Base-by-base conservation (phyloP, 2,113 vertebrate species). In the Notothenia coriiceps region DNA sequence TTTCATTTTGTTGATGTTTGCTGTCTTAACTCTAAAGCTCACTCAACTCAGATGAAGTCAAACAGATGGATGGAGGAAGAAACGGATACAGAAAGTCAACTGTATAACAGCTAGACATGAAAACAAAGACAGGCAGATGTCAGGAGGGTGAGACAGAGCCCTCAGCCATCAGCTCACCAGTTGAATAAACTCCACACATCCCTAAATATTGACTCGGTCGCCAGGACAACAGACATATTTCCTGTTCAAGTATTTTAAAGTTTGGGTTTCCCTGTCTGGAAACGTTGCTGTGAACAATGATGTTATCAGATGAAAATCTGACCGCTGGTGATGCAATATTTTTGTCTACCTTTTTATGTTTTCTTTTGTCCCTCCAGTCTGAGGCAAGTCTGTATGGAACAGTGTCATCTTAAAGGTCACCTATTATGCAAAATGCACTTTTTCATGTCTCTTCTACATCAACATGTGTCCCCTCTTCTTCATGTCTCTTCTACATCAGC, bases 121-220 rank as follows among this genome's bases (percentile, higher is more conserved):
- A 76, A 44, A 18, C 20, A 14, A 8, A 73, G 79, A 77, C 29
- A 61, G 60, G 64, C 47, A 54, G 49, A 57, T 80, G 75, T 79
- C 77, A 57, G 47, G 25, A 69, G 25, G 72, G 57, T 18, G 47
- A 82, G 46, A 68, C n/a, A 6, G 18, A 72, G 68, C 43, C 46
- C 49, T 83, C 40, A 44, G 67, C 29, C 76, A 72, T 76, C 57
- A 62, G 15, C 51, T 82, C 80, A 77, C 71, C 83, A 65, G 52
- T 71, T 80, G 35, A 72, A 82, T 79, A 61, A 83, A 68, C 72
- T 74, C 29, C 54, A 10, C 62, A 65, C 59, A 70, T 63, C 60
- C 47, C 79, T 74, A 85, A 90, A 90, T 92, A 92, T 92, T 90
- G 78, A 86, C 55, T 7, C 17, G 4, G 81, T 89, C 79, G 22